A percentile compares a stretch with the other conserved stretches of the same genome.
phyloP scores from a whole-genome alignment of 2,797 vertebrate species.

The Brachyalestes nurse region DNA sequence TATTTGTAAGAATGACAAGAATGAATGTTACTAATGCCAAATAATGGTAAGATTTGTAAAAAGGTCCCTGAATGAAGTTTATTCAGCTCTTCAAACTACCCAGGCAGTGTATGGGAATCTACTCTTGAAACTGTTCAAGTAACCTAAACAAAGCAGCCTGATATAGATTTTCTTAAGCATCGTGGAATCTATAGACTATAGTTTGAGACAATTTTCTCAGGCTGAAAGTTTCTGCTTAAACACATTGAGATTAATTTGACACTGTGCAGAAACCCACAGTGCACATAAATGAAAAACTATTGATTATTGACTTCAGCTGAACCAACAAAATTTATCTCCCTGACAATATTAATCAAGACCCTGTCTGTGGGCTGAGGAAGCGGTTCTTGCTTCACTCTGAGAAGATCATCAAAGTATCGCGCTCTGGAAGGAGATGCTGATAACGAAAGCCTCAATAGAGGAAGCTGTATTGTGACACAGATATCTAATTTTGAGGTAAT shows the following conservation, averaged over 20 bases:
- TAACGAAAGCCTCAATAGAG: constrained; percentile 30
- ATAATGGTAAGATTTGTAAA: too few species aligned
- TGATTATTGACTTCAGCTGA: constrained; percentile 60
- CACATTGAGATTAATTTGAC: constrained; percentile 50
- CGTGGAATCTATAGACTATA: background rate
- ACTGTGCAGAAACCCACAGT: constrained; percentile 29
- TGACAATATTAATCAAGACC: constrained; percentile 53
- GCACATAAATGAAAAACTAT: constrained; percentile 54
- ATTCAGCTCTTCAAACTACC: too few species aligned
- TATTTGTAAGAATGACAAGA: too few species aligned
- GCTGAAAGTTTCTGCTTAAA: constrained; percentile 47
- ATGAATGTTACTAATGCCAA: too few species aligned
- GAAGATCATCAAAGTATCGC: constrained; percentile 44
- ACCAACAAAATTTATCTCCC: constrained; percentile 49
- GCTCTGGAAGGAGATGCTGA: constrained; percentile 37
- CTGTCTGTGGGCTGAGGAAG: constrained; percentile 32
- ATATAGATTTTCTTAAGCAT: background rate
- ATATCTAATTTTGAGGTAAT: constrained; percentile 30
- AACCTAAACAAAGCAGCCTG: background rate
- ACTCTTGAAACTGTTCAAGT: background rate
- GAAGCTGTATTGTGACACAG: constrained; percentile 43
- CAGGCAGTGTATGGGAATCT: background rate
- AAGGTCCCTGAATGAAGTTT: too few species aligned
- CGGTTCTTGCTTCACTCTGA: constrained; percentile 27
- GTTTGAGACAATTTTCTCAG: constrained; percentile 10